A percentile compares a stretch with the other conserved stretches of the same genome.
These are phyloP conservation scores for Temnothorax curvispinosus DNA, from an alignment of 1,140 invertebrate genomes.

Conservation along the genomic window DNA sequence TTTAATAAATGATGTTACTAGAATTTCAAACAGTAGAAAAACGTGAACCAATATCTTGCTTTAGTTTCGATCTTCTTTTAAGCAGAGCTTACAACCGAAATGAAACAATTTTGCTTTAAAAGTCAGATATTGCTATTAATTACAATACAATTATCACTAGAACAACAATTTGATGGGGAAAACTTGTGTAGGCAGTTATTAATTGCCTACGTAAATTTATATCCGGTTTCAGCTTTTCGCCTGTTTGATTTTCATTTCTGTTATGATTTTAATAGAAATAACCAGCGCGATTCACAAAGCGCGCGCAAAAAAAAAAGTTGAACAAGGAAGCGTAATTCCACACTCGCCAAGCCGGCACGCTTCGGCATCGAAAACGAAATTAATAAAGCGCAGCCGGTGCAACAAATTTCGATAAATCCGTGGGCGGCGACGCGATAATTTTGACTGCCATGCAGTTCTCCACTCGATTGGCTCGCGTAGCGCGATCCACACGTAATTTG, in stretches of 20 bases:
- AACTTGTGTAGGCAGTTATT: not conserved
- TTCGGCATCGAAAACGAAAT: conserved; percentile 45
- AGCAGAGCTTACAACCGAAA: not conserved
- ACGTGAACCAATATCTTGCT: not conserved
- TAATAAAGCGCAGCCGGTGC: conserved; percentile 59
- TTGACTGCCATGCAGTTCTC: conserved; percentile 6
- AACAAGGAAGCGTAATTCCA: conserved; percentile 50
- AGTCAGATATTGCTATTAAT: not conserved
- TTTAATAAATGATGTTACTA: not conserved
- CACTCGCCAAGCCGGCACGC: conserved; percentile 17
- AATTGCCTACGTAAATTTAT: not conserved
- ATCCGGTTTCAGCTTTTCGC: conserved; percentile 35
- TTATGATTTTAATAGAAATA: conserved; percentile 45
- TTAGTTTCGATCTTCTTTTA: not conserved
- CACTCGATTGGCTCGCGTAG: conserved; percentile 47
- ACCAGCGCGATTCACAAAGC: conserved; percentile 35
- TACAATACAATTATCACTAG: not conserved
- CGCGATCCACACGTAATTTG: conserved; percentile 68
- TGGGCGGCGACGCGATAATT: conserved; percentile 48
- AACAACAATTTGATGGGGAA: not conserved
- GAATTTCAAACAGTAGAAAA: not conserved
- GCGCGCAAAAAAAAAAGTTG: conserved; percentile 22
- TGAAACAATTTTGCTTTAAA: not conserved
- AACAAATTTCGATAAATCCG: conserved; percentile 60
- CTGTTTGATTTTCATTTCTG: conserved; percentile 48